These are phyloP conservation scores for Camptogramma bilineatum DNA, from an alignment of 2,888 invertebrate genomes.

Conservation along the genomic window DNA sequence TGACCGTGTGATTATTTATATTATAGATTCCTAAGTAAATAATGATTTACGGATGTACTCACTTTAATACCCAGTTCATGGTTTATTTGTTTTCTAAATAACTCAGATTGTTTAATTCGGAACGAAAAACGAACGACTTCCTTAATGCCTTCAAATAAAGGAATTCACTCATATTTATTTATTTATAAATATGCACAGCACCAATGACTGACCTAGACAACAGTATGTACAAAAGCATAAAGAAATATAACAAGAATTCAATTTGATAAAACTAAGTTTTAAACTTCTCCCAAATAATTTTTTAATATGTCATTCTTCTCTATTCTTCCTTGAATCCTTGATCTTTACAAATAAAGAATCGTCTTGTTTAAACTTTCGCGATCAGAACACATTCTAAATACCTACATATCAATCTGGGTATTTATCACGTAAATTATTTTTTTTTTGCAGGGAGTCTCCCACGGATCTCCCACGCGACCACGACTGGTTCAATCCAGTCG, in stretches of 20 bases:
- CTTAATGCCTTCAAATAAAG: conserved; percentile 15
- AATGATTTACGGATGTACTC: neutral
- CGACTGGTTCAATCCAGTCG: no score
- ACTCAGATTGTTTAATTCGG: conserved; percentile 2
- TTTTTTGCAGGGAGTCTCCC: no score
- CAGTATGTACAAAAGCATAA: neutral
- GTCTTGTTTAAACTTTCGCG: no score
- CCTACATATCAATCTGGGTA: no score
- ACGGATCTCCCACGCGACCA: no score
- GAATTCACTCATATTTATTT: conserved; percentile 1
- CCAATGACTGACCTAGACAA: neutral
- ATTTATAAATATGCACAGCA: conserved; percentile 6
- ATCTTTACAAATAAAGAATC: no score
- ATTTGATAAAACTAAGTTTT: no score
- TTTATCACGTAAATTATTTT: no score
- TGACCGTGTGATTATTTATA: neutral
- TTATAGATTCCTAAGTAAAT: neutral
- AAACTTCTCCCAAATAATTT: no score
- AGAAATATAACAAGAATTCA: neutral
- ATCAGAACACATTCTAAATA: no score
- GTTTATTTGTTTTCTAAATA: conserved; percentile 9
- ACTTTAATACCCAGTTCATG: neutral
- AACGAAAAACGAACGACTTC: conserved; percentile 13
- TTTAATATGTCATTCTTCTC: no score
- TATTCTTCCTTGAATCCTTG: no score